Conservation (phyloP, 2,888 invertebrate genomes). For the Onchidella celtica region DNA sequence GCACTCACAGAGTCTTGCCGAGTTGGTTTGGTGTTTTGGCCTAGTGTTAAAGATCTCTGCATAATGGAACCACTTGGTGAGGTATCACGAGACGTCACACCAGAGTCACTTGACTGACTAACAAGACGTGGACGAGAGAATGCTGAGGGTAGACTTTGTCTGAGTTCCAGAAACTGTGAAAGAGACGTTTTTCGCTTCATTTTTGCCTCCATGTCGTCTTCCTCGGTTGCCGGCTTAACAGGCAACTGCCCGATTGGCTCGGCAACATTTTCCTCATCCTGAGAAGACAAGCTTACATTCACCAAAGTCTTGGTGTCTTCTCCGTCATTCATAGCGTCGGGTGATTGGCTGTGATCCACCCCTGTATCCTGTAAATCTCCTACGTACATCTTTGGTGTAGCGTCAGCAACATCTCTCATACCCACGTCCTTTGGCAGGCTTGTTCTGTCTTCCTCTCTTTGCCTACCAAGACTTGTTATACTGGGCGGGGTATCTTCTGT, state of each 20-base stretch:
- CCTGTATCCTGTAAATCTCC: not conserved
- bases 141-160: constrained; percentile 46
- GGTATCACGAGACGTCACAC: constrained; percentile 20
- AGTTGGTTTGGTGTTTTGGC: not conserved
- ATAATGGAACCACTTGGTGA: not conserved
- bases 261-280: not conserved
- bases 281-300: not conserved
- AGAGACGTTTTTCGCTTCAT: constrained; percentile 47
- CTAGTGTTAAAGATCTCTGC: too few relatives aligned
- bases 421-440: too few relatives aligned
- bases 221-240: not conserved
- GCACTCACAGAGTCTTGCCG: not conserved
- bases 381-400: not conserved
- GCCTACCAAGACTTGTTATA: not conserved
- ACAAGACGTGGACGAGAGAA: not conserved
- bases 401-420: not conserved
- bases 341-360: not conserved
- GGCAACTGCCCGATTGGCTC: too few relatives aligned
- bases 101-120: constrained; percentile 42
- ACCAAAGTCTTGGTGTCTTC: not conserved
- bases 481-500: not conserved
- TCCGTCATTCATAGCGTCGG: not conserved
- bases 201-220: not conserved
- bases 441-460: not conserved
- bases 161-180: constrained; percentile 56